A percentile compares a stretch with the other conserved stretches of the same genome.
Evolutionary conservation across 2,888 invertebrate species (phyloP).

Genomic region (Boloria selene): DNA sequence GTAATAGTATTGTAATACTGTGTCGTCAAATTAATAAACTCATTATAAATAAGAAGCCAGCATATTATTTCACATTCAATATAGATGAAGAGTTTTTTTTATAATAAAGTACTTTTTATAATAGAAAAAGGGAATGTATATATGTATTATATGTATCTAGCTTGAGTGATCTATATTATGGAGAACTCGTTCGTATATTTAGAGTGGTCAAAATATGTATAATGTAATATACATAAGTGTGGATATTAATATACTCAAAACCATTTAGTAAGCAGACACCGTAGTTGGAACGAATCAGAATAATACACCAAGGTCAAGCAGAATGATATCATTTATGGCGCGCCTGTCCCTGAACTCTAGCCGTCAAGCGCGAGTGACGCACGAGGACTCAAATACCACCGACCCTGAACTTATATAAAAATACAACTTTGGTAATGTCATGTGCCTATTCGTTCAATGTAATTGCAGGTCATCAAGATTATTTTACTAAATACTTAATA

Average conservation of each 20-base stretch:
- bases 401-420: slow-evolving; percentile 59
- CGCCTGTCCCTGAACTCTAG: slow-evolving; percentile 75
- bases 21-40: too few relatives aligned
- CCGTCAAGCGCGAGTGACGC: slow-evolving; percentile 68
- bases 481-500: background rate
- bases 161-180: background rate
- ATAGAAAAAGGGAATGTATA: too few relatives aligned
- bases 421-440: slow-evolving; percentile 61
- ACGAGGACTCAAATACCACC: slow-evolving; percentile 57
- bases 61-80: too few relatives aligned
- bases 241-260: slow-evolving; percentile 44
- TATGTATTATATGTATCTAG: too few relatives aligned
- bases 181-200: slow-evolving; percentile 15
- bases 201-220: background rate
- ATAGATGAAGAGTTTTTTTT: too few relatives aligned
- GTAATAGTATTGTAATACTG: too few relatives aligned
- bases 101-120: too few relatives aligned
- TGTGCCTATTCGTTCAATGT: slow-evolving; percentile 43
- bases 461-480: slow-evolving; percentile 24
- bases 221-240: slow-evolving; percentile 21
- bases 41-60: too few relatives aligned
- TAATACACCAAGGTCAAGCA: slow-evolving; percentile 73
- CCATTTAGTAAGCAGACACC: slow-evolving; percentile 71
- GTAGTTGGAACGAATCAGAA: slow-evolving; percentile 75
- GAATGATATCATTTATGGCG: slow-evolving; percentile 78